Evolutionary conservation across 2,888 invertebrate species (phyloP), one percentile per base, ranked within the genome.

Genomic region (Hedychridium roseum): DNA sequence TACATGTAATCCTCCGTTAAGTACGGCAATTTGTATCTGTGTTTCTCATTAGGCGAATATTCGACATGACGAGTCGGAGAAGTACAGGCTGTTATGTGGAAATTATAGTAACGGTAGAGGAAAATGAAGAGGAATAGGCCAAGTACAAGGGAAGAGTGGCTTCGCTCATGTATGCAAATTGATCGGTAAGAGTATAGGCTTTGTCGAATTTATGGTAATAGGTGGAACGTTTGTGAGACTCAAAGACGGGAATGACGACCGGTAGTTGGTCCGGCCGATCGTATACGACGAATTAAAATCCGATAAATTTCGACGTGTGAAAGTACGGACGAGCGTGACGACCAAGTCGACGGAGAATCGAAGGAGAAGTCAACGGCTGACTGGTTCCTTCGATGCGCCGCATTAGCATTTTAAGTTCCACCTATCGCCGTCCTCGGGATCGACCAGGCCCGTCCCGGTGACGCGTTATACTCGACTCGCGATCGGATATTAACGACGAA

Each of bases 351-450:
- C 9, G 23, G 9, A 23, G 23, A 5, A 9, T 23, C 23, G 23
- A 23, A 9, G 9, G 50, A 42, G 40, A 38, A 40, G 32, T 20
- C 26, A 40, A 20, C 39, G 26, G 36, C 14, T 26, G 37, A 30
- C 30, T 30, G 30, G 43, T 43, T 7, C 12, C 28, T 12, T 12
- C 27, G 28, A 39, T 7, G 21, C 17, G 20, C 5, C 23, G 56
- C 59, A 59, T 63, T 62, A 60, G 56, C 56, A 62, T 54, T 63
- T 63, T 54, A 59, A 58, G 50, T 50, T 48, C 39, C 42, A n/a
- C 34, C 41, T 36, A 32, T 39, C 30, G 50, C 45, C 20, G 28
- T 37, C 43, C 30, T 43, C 40, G 40, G 36, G 34, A 43, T 41
- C 26, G 38, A 30, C n/a, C n/a, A n/a, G n/a, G n/a, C n/a, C 44